Evolutionary conservation across 2,888 invertebrate species (phyloP).

Genomic region (Tetrapedia diversipes): DNA sequence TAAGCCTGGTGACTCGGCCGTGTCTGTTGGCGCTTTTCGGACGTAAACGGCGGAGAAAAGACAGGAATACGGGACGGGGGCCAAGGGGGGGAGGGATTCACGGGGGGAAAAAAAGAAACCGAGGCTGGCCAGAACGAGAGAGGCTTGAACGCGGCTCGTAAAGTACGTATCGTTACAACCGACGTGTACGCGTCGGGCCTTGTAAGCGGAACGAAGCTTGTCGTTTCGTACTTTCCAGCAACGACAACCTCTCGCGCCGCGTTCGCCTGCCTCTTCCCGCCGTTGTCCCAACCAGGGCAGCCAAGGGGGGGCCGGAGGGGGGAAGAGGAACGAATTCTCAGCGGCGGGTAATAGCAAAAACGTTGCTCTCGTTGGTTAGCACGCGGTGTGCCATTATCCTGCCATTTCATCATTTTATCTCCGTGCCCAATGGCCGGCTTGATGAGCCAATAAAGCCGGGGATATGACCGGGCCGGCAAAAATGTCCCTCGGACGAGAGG

Average conservation of each 20-base stretch:
- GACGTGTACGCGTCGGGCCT: conserved; percentile 47
- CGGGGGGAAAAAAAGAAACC: conserved; percentile 28
- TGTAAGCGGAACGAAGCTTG: conserved; percentile 54
- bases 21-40: conserved; percentile 48
- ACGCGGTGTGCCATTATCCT: conserved; percentile 66
- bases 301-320: background rate
- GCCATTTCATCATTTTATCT: conserved; percentile 68
- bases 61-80: background rate
- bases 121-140: conserved; percentile 20
- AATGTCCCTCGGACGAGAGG: conserved; percentile 60
- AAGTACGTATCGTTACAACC: conserved; percentile 65
- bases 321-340: conserved; percentile 44
- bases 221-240: conserved; percentile 50
- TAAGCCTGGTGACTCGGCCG: conserved; percentile 56
- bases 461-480: conserved; percentile 51
- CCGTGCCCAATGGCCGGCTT: conserved; percentile 47
- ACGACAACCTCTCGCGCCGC: conserved; percentile 48
- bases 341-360: conserved; percentile 59
- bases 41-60: conserved; percentile 31
- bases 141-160: conserved; percentile 51
- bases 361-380: conserved; percentile 50
- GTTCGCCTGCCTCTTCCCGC: background rate
- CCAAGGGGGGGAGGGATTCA: background rate
- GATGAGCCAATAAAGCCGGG: conserved; percentile 67
- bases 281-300: too few species aligned